Evolutionary conservation across 2,888 invertebrate genomes (phyloP), one percentile per base, ranked within the genome.

Genomic region (Drosophila neotestacea): DNA sequence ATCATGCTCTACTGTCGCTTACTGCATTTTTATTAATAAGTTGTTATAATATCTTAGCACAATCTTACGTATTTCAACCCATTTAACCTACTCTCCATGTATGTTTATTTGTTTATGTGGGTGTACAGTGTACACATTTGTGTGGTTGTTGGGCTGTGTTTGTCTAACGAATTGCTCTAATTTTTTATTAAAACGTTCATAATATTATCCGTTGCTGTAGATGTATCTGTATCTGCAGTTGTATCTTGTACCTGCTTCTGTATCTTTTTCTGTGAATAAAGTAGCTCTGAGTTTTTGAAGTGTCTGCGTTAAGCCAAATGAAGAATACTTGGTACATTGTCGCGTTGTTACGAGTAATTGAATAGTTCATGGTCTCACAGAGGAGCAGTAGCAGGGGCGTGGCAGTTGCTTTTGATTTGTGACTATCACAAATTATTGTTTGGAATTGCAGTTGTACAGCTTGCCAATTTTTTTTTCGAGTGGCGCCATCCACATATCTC

Each of bases 131-230:
- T 22, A 22, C 22, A 22, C 22, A 13, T 30, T 1, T 16, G 13
- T 46, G 44, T 54, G 44, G 4, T 4, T 44, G 50, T 22, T 36
- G 4, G 22, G 11, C 16, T 56, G 32, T 44, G 42, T 59, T 63
- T 59, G 60, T 64, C 47, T 48, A 52, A 64, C 42, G 28, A 51
- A 61, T 60, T 61, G 71, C 65, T 75, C 68, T 63, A 71, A 75
- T 75, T 77, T 75, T 77, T 79, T 51, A 61, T 63, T 71, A 74
- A 77, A 68, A 62, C 68, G 41, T 30, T n/a, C 48, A 78, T 60
- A 55, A 64, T 69, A 69, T 60, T 46, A 52, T 65, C 55, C 64
- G 70, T 58, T 22, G 13, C 30, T 30, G 38, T 34, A 13, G n/a
- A 2, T 32, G 30, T 50, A 34, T 44, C 51, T 59, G n/a, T 27